Conservation (phyloP, 1,140 invertebrate genomes). For the Drosophila sturtevanti region DNA sequence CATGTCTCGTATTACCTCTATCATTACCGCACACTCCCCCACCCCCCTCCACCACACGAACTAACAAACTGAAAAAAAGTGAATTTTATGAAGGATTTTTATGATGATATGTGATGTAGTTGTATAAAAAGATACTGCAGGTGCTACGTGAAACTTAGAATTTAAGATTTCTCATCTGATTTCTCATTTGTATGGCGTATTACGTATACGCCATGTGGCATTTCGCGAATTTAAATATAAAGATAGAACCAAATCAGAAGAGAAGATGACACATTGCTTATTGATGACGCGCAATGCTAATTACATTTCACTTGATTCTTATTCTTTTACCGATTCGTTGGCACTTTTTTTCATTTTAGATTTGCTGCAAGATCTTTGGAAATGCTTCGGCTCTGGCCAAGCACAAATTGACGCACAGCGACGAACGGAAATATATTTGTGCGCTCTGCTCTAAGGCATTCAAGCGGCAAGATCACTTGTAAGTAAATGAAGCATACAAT, state of each 20-base stretch:
- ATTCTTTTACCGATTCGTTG: constrained; percentile 34
- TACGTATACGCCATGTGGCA: constrained; percentile 69
- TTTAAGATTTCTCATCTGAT: constrained; percentile 16
- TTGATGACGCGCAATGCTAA: constrained; percentile 47
- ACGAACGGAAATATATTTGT: constrained; percentile 98
- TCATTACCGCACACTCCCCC: constrained; percentile 9
- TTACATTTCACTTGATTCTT: constrained; percentile 56
- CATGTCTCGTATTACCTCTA: neutral
- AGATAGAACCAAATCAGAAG: neutral
- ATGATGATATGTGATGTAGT: constrained; percentile 29
- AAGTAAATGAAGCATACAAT: constrained; percentile 85
- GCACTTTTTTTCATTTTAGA: constrained; percentile 84
- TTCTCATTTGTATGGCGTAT: constrained; percentile 22
- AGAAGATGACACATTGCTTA: neutral
- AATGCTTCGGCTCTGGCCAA: constrained; percentile 98
- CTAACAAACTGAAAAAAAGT: constrained; percentile 13
- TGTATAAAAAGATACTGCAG: neutral
- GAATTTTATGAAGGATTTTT: constrained; percentile 45
- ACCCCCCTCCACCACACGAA: too few species aligned
- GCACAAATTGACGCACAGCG: constrained; percentile 98
- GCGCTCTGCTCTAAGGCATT: constrained; percentile 97
- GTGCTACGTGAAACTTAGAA: neutral
- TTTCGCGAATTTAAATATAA: constrained; percentile 30
- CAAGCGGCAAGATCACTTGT: constrained; percentile 99
- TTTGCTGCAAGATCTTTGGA: constrained; percentile 97